A percentile compares a stretch with the other conserved stretches of the same genome.
These are phyloP conservation scores for Aphidius gifuensis DNA, from an alignment of 1,140 invertebrate species.

Conservation along the genomic window DNA sequence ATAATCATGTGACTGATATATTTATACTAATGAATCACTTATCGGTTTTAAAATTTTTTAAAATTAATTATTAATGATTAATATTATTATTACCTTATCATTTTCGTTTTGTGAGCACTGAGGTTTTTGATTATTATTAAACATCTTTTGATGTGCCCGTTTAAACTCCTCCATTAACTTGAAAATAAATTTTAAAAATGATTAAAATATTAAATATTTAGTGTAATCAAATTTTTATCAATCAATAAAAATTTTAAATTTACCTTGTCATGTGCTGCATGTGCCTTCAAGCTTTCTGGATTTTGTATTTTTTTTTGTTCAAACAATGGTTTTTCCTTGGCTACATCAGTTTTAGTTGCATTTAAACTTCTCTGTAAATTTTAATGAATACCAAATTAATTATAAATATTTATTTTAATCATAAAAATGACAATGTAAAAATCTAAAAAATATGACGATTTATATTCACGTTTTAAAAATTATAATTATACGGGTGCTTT, in stretches of 20 bases:
- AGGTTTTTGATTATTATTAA: conserved; percentile 55
- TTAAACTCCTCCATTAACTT: conserved; percentile 86
- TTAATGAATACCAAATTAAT: no score
- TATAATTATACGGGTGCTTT: no score
- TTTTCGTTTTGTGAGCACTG: conserved; percentile 32
- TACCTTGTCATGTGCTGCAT: conserved; percentile 51
- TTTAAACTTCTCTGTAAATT: conserved; percentile 39
- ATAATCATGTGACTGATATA: not conserved
- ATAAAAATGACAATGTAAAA: not conserved
- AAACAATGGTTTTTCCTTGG: conserved; percentile 29
- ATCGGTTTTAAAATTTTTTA: not conserved
- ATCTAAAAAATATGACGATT: not conserved
- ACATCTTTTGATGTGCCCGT: conserved; percentile 80
- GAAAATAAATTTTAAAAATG: conserved; percentile 19
- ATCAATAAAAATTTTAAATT: conserved; percentile 7
- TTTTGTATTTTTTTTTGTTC: conserved; percentile 41
- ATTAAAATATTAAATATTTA: not conserved
- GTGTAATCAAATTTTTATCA: not conserved
- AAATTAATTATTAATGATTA: conserved; percentile 1
- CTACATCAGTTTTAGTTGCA: conserved; percentile 32
- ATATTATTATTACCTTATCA: conserved; percentile 38
- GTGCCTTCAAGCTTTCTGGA: conserved; percentile 38
- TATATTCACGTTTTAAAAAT: no score
- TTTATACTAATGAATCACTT: not conserved
- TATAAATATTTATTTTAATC: no score